Percentiles rank a stretch among this genome's conserved stretches.
Evolutionary conservation across 2,888 invertebrate species (phyloP).

Genomic region (Lasioglossum calceatum): DNA sequence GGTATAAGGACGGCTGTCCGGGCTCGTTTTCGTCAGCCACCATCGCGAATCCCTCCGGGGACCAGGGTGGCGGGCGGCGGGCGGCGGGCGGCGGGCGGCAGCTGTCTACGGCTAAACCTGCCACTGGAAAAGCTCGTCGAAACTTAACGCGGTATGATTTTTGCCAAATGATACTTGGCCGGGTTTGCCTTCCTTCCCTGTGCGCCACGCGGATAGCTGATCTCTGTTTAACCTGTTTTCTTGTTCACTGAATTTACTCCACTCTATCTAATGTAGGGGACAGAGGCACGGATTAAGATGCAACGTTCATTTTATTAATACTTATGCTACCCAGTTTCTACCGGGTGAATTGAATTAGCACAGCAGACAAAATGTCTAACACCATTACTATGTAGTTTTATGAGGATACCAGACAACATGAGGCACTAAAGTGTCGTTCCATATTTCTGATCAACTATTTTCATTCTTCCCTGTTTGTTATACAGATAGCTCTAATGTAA

Average conservation of each 20-base stretch:
- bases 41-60: slow-evolving; percentile 78
- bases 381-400: not conserved
- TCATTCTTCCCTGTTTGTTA: not conserved
- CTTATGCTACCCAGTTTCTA: not conserved
- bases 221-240: slow-evolving; percentile 6
- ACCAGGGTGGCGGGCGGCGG: slow-evolving; percentile 66
- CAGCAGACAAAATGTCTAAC: not conserved
- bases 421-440: too few relatives aligned
- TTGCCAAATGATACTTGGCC: slow-evolving; percentile 50
- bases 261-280: not conserved
- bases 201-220: not conserved
- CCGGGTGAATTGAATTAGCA: not conserved
- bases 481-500: not conserved
- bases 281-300: not conserved
- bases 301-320: not conserved
- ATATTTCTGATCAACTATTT: not conserved
- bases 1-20: slow-evolving; percentile 83
- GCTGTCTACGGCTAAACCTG: slow-evolving; percentile 81
- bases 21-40: slow-evolving; percentile 80
- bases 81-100: slow-evolving; percentile 61
- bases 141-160: slow-evolving; percentile 73
- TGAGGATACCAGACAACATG: too few relatives aligned
- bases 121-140: slow-evolving; percentile 75
- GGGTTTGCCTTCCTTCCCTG: slow-evolving; percentile 7
- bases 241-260: not conserved